A percentile compares a stretch with the other conserved stretches of the same genome.
These are phyloP conservation scores for Emydocephalus ijimae DNA, from an alignment of 2,113 vertebrate species.

Conservation along the genomic window DNA sequence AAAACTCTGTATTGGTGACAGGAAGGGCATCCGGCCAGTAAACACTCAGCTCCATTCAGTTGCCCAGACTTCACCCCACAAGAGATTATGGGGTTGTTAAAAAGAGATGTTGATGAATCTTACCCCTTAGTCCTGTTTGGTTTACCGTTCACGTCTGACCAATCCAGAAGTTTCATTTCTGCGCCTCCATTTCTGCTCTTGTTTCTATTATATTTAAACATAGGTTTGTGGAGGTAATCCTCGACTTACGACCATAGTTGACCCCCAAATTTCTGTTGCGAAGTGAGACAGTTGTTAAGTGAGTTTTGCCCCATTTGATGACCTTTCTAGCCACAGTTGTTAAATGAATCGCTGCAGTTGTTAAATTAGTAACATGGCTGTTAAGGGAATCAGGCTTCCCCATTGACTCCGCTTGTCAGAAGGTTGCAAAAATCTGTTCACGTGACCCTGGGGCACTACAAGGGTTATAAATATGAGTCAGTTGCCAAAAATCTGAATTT, in stretches of 20 bases:
- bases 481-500: not conserved
- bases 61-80: too few relatives aligned
- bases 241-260: not conserved
- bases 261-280: not conserved
- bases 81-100: too few relatives aligned
- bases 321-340: not conserved
- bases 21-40: too few relatives aligned
- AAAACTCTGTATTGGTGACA: too few relatives aligned
- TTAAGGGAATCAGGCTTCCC: not conserved
- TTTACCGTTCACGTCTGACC: not conserved
- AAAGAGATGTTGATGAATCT: too few relatives aligned
- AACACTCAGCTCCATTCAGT: too few relatives aligned
- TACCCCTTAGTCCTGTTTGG: not conserved
- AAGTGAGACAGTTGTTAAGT: not conserved
- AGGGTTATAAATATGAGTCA: not conserved
- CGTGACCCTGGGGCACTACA: too few relatives aligned
- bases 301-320: not conserved
- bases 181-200: not conserved
- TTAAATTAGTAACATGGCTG: not conserved
- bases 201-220: not conserved
- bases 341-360: not conserved
- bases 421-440: too few relatives aligned
- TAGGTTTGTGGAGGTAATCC: not conserved
- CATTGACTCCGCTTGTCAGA: too few relatives aligned
- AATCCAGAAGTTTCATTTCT: not conserved